phyloP scores from a whole-genome alignment of 2,888 invertebrate genomes.

The Ceramica pisi region DNA sequence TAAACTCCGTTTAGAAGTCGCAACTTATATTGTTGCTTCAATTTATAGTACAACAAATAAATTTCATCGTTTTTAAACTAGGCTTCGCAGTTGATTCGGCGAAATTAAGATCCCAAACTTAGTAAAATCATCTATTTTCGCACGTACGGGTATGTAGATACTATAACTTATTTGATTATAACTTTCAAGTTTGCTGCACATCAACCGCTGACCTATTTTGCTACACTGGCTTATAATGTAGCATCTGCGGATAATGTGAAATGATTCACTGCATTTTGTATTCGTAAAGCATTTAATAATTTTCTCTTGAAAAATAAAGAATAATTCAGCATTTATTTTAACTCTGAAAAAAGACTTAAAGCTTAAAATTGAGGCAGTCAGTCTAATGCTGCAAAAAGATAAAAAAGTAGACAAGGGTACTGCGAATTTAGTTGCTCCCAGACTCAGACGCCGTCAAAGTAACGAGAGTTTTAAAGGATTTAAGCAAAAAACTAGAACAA shows the following conservation, averaged over 20 bases:
- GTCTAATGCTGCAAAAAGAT: constrained; percentile 26
- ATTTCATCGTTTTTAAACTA: neutral
- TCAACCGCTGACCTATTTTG: constrained; percentile 46
- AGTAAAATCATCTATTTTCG: neutral
- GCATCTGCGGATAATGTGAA: constrained; percentile 22
- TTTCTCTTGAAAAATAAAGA: neutral
- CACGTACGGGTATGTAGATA: neutral
- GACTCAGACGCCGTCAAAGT: constrained; percentile 29
- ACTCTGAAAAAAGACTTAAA: constrained; percentile 4
- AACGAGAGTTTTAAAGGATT: constrained; percentile 45
- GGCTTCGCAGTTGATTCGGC: neutral
- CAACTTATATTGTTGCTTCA: neutral
- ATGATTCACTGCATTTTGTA: constrained; percentile 3
- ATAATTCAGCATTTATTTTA: neutral
- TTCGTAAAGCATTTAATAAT: neutral
- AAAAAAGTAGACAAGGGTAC: constrained; percentile 27
- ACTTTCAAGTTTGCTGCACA: constrained; percentile 12
- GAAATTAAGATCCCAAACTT: neutral
- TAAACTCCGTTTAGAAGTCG: neutral
- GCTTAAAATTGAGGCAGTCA: constrained; percentile 25
- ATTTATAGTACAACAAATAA: neutral
- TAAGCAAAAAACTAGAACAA: constrained; percentile 31
- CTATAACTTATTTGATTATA: constrained; percentile 3
- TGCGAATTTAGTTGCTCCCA: constrained; percentile 30
- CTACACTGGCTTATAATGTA: constrained; percentile 21